Conservation (phyloP, 2,113 vertebrate genomes). For the Equus quagga region DNA sequence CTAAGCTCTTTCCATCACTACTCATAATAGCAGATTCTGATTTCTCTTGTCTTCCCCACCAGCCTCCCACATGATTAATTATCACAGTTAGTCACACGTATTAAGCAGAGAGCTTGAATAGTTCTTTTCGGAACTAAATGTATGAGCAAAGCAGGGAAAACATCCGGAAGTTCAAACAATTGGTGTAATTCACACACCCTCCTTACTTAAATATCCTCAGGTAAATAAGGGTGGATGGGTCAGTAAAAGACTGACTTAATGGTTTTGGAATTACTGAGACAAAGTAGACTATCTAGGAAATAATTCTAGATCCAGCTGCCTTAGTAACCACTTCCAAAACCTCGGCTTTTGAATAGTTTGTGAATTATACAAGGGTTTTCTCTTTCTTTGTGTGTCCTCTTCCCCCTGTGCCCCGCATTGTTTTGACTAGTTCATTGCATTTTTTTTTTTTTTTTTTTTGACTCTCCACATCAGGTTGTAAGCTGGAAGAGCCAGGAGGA, state of each 20-base stretch:
- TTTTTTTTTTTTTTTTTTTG: background rate
- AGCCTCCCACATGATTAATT: background rate
- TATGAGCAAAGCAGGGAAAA: constrained; percentile 47
- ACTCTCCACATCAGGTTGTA: background rate
- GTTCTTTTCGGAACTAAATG: constrained; percentile 44
- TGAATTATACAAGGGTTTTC: background rate
- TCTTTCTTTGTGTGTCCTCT: background rate
- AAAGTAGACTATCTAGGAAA: constrained; percentile 31
- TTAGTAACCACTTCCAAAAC: background rate
- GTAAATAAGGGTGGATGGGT: constrained; percentile 50
- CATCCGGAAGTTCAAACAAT: background rate
- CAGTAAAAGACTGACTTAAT: background rate
- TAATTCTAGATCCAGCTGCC: background rate
- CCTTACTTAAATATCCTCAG: background rate
- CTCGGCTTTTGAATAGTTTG: background rate
- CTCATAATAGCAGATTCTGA: background rate
- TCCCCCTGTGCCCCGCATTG: background rate
- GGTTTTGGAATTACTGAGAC: constrained; percentile 37
- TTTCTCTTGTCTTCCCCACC: background rate
- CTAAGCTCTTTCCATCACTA: background rate
- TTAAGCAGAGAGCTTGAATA: background rate
- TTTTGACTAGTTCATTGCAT: background rate
- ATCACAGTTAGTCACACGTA: background rate
- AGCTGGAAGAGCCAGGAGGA: background rate
- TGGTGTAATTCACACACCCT: background rate